Percentiles rank a stretch among this genome's conserved stretches.
phyloP scores from a whole-genome alignment of 2,113 vertebrate species.

The Dasyornis broadbenti region DNA sequence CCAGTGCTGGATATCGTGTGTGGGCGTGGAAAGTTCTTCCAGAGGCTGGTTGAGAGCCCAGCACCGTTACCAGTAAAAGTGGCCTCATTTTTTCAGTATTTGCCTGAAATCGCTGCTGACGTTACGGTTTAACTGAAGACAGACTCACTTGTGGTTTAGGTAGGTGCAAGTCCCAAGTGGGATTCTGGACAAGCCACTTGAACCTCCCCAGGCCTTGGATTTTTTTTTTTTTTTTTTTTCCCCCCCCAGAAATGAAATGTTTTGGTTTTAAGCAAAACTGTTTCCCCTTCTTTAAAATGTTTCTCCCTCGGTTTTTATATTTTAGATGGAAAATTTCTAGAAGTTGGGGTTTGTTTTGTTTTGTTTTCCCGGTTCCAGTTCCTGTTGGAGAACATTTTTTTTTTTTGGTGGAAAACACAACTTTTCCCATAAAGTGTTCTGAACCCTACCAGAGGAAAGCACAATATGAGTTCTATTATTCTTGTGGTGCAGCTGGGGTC shows the following conservation, averaged over 20 bases:
- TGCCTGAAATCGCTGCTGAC: slow-evolving; percentile 12
- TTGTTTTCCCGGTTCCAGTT: neutral
- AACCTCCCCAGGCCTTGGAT: neutral
- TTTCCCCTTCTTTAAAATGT: neutral
- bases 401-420: neutral
- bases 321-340: neutral
- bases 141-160: slow-evolving; percentile 16
- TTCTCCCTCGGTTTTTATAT: neutral
- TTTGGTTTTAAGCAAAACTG: neutral
- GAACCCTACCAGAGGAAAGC: neutral
- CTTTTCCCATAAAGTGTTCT: slow-evolving; percentile 22
- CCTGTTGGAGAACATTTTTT: neutral
- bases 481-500: slow-evolving; percentile 29
- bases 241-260: neutral
- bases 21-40: neutral
- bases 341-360: neutral
- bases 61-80: neutral
- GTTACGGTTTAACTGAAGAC: neutral
- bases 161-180: neutral
- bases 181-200: slow-evolving; percentile 4
- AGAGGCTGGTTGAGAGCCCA: neutral
- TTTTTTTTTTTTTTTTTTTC: neutral
- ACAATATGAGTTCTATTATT: neutral
- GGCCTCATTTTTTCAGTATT: neutral
- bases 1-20: neutral